Evolutionary conservation across 2,113 vertebrate species (phyloP).

Genomic region (Miniopterus natalensis): DNA sequence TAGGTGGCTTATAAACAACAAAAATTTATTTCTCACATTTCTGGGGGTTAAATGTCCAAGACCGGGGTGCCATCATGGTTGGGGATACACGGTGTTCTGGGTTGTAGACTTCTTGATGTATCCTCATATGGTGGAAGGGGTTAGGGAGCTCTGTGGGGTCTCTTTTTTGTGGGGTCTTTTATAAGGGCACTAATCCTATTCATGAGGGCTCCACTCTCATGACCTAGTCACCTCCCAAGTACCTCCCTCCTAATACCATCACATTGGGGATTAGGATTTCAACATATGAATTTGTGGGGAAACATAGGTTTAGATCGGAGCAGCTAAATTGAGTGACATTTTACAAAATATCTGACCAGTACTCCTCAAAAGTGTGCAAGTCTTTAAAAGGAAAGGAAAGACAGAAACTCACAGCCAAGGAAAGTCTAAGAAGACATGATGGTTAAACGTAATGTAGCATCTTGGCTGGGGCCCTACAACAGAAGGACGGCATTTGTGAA

Average conservation of each 20-base stretch:
- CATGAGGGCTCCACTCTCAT: background rate
- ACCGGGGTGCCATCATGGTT: background rate
- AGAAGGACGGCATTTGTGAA: background rate
- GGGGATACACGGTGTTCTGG: background rate
- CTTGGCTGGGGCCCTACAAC: background rate
- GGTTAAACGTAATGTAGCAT: background rate
- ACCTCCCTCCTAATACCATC: background rate
- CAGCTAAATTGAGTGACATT: background rate
- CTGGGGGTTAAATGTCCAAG: background rate
- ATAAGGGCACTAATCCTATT: background rate
- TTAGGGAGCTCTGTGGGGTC: background rate
- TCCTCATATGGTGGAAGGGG: background rate
- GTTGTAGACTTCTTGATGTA: background rate
- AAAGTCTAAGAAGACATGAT: background rate
- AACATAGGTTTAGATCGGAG: background rate
- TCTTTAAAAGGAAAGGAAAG: slow-evolving; percentile 39
- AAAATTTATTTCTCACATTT: background rate
- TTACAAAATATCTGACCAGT: background rate
- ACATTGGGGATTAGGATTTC: background rate
- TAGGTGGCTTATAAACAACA: background rate
- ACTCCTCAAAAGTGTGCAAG: background rate
- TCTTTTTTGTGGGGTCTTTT: background rate
- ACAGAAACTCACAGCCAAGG: background rate
- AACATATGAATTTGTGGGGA: background rate
- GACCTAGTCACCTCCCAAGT: background rate